Base-by-base conservation (phyloP, 2,797 vertebrate species). In the Ctenosaura bakeri region DNA sequence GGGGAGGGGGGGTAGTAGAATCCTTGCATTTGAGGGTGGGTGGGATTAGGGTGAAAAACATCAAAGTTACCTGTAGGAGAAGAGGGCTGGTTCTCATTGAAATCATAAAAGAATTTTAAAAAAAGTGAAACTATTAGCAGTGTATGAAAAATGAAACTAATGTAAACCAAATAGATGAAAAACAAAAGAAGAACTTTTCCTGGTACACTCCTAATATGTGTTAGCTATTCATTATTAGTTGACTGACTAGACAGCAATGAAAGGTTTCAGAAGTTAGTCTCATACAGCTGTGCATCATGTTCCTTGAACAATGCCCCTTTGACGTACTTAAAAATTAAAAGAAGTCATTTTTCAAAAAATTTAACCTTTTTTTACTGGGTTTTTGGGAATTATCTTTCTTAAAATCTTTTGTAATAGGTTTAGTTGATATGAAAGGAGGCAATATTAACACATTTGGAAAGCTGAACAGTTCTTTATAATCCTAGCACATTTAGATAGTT, bases 341-440 rank as follows among this genome's bases (percentile, higher is more conserved):
- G 54, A 64, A 20, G 8, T 64, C n/a, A 80, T 73, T 66, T 64
- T 29, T 46, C 0, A 13, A 3, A 24, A 46, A 32, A 66, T 16
- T 6, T 46, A 46, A n/a, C 7, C 35, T 52, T 35, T 74, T 62
- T 78, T 71, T 52, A 50, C 13, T 52, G 3, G 42, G 46, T 86
- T 62, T 59, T 38, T n/a, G 2, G n/a, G 1, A 52, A 2, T 7
- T 83, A 42, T 64, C 22, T 64, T 90, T 84, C 10, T 26, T 85
- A 81, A 62, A 81, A 90, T 59, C 32, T 56, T 93, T 79, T 62
- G 83, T 14, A 26, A 18, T 76, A 83, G 77, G 46, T 46, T 92
- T 64, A 69, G 24, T 59, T 82, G 16, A 42, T 90, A 83, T 85
- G n/a, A 64, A 91, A 90, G 66, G 54, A 16, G 20, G 83, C 88